Evolutionary conservation across 2,113 vertebrate species (phyloP).

Genomic region (Enhydra lutris): DNA sequence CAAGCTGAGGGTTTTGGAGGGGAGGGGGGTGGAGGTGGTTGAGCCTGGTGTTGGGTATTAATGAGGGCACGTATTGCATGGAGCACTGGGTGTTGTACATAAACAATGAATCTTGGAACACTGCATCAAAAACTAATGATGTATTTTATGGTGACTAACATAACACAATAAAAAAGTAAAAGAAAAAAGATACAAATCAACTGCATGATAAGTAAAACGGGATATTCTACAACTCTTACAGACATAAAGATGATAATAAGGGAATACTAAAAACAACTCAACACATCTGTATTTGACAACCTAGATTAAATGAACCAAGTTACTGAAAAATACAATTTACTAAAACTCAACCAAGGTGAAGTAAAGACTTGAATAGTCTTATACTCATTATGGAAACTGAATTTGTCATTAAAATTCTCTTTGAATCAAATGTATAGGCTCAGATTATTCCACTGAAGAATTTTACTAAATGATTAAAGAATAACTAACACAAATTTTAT

Average conservation of each 20-base stretch:
- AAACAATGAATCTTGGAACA: no score
- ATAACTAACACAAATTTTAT: neutral
- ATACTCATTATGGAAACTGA: neutral
- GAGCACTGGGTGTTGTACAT: no score
- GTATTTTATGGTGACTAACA: no score
- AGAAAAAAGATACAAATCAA: neutral
- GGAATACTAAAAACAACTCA: neutral
- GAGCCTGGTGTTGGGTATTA: no score
- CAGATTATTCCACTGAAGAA: neutral
- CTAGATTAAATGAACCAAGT: neutral
- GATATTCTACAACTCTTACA: neutral
- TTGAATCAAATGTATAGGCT: neutral
- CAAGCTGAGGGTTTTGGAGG: no score
- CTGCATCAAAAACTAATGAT: no score
- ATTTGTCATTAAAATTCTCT: neutral
- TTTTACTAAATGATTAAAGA: neutral
- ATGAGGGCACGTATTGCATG: no score
- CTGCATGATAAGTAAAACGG: neutral
- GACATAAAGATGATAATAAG: neutral
- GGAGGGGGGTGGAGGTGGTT: no score
- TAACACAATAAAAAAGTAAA: neutral
- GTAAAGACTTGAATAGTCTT: neutral
- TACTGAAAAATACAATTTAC: neutral
- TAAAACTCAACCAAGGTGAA: neutral
- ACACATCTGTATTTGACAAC: neutral